Evolutionary conservation across 2,888 invertebrate species (phyloP).

Genomic region (Pachycephus smyrnensis): DNA sequence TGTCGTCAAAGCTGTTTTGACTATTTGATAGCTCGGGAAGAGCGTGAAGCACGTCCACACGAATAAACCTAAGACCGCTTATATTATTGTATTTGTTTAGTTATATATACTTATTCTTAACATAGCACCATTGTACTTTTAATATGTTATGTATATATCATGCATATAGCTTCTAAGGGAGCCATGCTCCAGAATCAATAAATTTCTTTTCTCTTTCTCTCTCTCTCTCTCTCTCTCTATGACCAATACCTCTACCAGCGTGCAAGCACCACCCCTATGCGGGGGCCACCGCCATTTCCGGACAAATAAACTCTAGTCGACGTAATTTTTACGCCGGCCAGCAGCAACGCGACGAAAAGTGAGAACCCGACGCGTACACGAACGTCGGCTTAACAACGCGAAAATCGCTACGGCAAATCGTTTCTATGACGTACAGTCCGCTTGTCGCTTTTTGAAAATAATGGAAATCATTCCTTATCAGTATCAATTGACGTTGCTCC

Average conservation of each 20-base stretch:
- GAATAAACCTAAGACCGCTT: too few relatives aligned
- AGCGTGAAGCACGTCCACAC: too few relatives aligned
- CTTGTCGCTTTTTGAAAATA: not conserved
- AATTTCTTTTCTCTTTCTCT: not conserved
- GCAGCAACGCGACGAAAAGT: constrained; percentile 66
- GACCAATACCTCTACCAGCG: constrained; percentile 57
- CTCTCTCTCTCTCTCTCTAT: constrained; percentile 30
- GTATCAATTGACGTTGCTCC: not conserved
- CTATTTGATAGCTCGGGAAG: too few relatives aligned
- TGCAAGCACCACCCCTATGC: constrained; percentile 58
- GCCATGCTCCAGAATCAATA: too few relatives aligned
- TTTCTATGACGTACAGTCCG: not conserved
- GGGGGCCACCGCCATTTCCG: constrained; percentile 66
- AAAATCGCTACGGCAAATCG: constrained; percentile 30
- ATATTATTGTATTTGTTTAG: too few relatives aligned
- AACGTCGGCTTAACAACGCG: constrained; percentile 47
- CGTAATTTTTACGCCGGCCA: constrained; percentile 80
- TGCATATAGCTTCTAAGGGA: too few relatives aligned
- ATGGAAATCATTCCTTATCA: not conserved
- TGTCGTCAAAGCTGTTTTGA: too few relatives aligned
- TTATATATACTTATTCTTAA: too few relatives aligned
- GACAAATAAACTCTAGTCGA: constrained; percentile 73
- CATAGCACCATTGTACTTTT: too few relatives aligned
- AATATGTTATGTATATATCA: too few relatives aligned
- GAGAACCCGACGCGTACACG: constrained; percentile 47